Conservation (phyloP, 2,888 invertebrate genomes). For the Cheilosia variabilis region DNA sequence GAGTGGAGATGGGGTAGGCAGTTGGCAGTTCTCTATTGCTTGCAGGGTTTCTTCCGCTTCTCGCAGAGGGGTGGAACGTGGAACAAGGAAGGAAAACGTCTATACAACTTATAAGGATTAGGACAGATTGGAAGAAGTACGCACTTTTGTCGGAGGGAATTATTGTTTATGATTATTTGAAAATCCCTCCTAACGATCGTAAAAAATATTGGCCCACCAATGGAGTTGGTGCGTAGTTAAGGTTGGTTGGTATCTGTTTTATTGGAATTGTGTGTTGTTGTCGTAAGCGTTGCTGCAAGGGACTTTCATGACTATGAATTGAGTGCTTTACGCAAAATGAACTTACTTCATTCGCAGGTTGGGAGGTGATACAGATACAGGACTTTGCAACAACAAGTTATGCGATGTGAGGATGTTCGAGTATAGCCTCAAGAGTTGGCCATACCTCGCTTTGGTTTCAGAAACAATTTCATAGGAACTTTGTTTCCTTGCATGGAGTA, state of each 20-base stretch:
- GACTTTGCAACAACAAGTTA: no score
- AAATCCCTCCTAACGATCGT: constrained; percentile 32
- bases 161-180: constrained; percentile 44
- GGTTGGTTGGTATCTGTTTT: constrained; percentile 5
- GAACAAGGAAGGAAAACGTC: constrained; percentile 6
- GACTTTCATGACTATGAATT: not conserved
- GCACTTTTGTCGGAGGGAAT: constrained; percentile 19
- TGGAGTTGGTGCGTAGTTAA: not conserved
- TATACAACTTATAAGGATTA: constrained; percentile 23
- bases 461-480: no score
- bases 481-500: no score
- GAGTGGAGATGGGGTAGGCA: not conserved
- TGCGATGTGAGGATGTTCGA: no score
- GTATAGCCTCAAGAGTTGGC: no score
- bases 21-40: not conserved
- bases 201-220: constrained; percentile 3
- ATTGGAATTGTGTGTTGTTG: constrained; percentile 2
- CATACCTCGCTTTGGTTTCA: no score
- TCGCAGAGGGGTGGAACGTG: not conserved
- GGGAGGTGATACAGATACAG: no score
- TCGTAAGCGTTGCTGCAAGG: not conserved
- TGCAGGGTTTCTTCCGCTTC: constrained; percentile 4
- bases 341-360: no score
- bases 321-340: no score
- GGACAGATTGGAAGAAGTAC: not conserved